Evolutionary conservation across 2,888 invertebrate genomes (phyloP), one percentile per base, ranked within the genome.

Genomic region (Nymphalis urticae): DNA sequence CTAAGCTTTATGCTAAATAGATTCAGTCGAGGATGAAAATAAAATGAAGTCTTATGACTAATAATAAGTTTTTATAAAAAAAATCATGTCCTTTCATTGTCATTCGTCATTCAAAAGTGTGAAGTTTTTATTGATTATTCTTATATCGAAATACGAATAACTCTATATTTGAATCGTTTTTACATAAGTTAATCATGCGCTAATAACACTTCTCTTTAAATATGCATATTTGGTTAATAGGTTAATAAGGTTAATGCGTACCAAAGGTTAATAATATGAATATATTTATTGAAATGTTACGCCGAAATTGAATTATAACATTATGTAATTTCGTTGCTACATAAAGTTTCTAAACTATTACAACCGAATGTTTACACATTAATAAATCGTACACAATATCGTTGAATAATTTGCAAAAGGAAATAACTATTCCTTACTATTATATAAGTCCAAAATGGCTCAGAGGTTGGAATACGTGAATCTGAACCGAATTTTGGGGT

Each of bases 281-380:
- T 7, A 56, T 56, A 56, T 56, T 56, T 2, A 56, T 56, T 56
- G n/a, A 56, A 56, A 27, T 32, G 17, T 56, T 32, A n/a, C 24
- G 32, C 54, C 27, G 16, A 32, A 32, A 56, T 32, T 17, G 27
- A 17, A 6, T 56, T 7, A 56, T 56, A 32, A 32, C 17, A 56
- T 56, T 32, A 56, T 56, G 32, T 17, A 53, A 21, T 24, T 6
- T 32, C 9, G 32, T 56, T 8, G n/a, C 8, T 24, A 17, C n/a
- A 24, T 32, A 32, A 56, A 9, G 8, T 17, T 32, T 56, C 32
- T 27, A 27, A 27, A 13, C 13, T 42, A 42, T 42, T 42, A 2
- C 42, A 10, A 10, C 4, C 42, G 10, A 42, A 42, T 42, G 13
- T 13, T 4, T 42, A 42, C 13, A 42, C 13, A 42, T 13, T 56